Evolutionary conservation across 2,797 vertebrate genomes (phyloP), one percentile per base, ranked within the genome.

Genomic region (Micrastur ruficollis): DNA sequence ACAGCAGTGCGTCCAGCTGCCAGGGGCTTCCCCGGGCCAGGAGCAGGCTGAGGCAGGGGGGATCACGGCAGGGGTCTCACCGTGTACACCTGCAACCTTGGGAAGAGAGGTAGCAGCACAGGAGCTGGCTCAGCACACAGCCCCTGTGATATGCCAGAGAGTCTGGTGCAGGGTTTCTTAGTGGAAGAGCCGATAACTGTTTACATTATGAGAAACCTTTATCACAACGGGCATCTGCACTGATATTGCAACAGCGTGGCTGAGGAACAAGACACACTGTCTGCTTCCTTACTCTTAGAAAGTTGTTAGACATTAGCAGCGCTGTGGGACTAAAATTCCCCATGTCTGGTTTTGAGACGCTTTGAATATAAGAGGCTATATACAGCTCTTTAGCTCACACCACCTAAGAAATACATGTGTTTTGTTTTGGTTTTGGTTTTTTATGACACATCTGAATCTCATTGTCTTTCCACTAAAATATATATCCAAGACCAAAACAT

Each of bases 41-140:
- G 38, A 63, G 46, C 47, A 0, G 1, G n/a, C 52, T 0, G 7
- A 79, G 56, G 36, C 0, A 2, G 62, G 36, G 21, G 9, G 14
- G 2, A n/a, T 40, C 0, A 1, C 0, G 0, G 42, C 10, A 23
- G 26, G 18, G 8, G 18, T 75, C 52, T 81, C 8, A 11, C 46
- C 3, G 0, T 38, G 47, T 42, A 42, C 40, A 46, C 65, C 55
- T 80, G 44, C 2, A 1, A n/a, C 20, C 61, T 27, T 56, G 50
- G 49, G 40, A 89, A 72, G 59, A 63, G 61, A 79, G 58, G 82
- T 2, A 90, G 62, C 62, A 66, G 21, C 67, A 44, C 27, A 36
- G 52, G 52, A 85, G 38, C 59, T 1, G 2, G 40, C 55, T 76
- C 26, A 59, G 50, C 4, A 0, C 47, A 5, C 29, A 58, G 38